Evolutionary conservation across 2,888 invertebrate species (phyloP), one percentile per base, ranked within the genome.

Genomic region (Scrobipalpa atriplicella): DNA sequence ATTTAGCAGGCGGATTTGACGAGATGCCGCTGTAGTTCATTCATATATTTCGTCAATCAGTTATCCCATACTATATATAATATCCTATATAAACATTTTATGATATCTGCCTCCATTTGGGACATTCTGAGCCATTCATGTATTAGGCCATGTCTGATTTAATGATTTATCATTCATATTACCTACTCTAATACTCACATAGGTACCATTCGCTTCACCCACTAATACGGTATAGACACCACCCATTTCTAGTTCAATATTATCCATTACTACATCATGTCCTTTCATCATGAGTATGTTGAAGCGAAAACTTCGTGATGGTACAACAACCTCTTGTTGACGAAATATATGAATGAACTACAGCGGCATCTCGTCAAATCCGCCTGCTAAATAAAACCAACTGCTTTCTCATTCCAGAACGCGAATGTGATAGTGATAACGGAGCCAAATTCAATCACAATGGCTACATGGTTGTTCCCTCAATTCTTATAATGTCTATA

Each of bases 401-500:
- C 18, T 65, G 16, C 43, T 11, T n/a, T 64, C 9, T 56, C n/a
- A 6, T 84, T 87, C 69, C 81, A 92, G 90, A 75, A 71, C 52
- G 73, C 84, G 0, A 80, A 83, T 18, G 66, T 88, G 13, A 72
- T 93, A 6, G 86, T 85, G 0, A 81, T 96, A 18, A 95, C 95
- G 0, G 79, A 92, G 63, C 93, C 95, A 0, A 97, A 96, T 79
- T 93, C 94, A 0, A 84, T 97, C 62, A 95, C 95, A 67, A 96
- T 98, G 90, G 85, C 95, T n/a, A n/a, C n/a, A 2, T 95, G 95
- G 94, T 91, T 97, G 74, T 76, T 98, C 11, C 98, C 98, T 0
- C 98, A 98, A 83, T 97, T 96, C 79, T 80, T 97, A 90, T 97
- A 18, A 95, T 98, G 67, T 96, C 98, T 0, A 89, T 94, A 58